These are phyloP conservation scores for Pangasianodon gigas DNA, from an alignment of 2,113 vertebrate species.

Conservation along the genomic window DNA sequence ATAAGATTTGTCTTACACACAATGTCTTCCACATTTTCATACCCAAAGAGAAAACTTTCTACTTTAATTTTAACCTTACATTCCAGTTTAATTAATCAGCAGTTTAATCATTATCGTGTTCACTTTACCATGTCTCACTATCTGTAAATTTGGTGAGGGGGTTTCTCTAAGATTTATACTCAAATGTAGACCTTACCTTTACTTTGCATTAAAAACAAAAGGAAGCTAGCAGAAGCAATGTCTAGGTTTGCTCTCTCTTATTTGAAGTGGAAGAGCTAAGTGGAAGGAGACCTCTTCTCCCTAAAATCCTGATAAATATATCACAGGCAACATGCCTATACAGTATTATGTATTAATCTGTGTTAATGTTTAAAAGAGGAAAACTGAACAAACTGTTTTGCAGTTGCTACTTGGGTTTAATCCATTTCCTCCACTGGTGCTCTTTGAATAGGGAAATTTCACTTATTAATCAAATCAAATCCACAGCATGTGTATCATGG, in stretches of 20 bases:
- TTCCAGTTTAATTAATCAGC: not conserved
- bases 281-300: not conserved
- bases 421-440: not conserved
- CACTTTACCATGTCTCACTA: not conserved
- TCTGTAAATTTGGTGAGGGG: not conserved
- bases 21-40: not conserved
- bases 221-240: not conserved
- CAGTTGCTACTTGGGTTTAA: not conserved
- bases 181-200: not conserved
- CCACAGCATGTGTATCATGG: not conserved
- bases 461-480: not conserved
- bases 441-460: not conserved
- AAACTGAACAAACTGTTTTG: not conserved
- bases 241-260: constrained; percentile 22
- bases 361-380: not conserved
- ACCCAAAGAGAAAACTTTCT: not conserved
- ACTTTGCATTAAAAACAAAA: constrained; percentile 51
- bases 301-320: not conserved
- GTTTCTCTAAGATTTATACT: not conserved
- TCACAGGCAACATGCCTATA: not conserved
- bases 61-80: not conserved
- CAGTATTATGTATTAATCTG: not conserved
- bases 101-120: not conserved
- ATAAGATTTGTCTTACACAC: not conserved
- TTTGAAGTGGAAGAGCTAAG: constrained; percentile 23